Evolutionary conservation across 2,797 vertebrate genomes (phyloP).

Genomic region (Acomys russatus): DNA sequence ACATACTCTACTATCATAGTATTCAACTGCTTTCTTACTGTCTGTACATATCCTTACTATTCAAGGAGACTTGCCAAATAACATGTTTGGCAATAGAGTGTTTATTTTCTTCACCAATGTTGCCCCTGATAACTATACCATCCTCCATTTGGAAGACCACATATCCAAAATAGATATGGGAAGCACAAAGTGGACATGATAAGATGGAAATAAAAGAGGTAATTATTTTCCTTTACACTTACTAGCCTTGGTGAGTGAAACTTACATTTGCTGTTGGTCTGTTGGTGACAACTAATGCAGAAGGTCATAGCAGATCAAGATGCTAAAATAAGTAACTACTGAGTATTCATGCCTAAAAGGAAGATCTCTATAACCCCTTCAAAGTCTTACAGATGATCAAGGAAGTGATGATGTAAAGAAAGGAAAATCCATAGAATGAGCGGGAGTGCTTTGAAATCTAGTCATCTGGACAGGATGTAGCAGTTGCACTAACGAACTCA

Average conservation of each 20-base stretch:
- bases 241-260: background rate
- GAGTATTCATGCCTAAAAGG: background rate
- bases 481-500: background rate
- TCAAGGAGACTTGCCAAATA: background rate
- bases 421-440: background rate
- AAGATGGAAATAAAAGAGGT: background rate
- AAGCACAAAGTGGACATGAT: background rate
- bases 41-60: background rate
- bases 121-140: background rate
- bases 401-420: background rate
- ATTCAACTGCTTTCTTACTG: background rate
- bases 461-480: background rate
- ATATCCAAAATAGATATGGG: background rate
- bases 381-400: background rate
- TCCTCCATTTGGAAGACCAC: background rate
- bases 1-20: too few species aligned
- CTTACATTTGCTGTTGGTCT: background rate
- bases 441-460: background rate
- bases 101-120: background rate
- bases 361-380: background rate
- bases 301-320: too few species aligned
- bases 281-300: background rate
- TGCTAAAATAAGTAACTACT: background rate
- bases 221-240: background rate
- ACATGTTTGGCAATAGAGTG: background rate